These are phyloP conservation scores for Paedocypris sp. DNA, from an alignment of 2,113 vertebrate genomes.

Conservation along the genomic window DNA sequence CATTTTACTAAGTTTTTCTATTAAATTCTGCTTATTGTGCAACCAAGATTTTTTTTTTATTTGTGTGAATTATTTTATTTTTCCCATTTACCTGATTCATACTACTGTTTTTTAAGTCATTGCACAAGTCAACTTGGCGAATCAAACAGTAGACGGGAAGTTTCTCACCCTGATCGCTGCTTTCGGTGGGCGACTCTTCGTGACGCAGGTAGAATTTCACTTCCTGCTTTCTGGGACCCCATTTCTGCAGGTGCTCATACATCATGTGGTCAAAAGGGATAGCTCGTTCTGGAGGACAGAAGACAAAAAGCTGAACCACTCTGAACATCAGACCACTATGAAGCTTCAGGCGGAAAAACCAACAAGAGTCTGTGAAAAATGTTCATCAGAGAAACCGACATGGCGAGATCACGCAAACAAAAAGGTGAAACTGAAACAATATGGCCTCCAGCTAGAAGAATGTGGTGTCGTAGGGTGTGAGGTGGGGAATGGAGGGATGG, in stretches of 20 bases:
- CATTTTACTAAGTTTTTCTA: too few relatives aligned
- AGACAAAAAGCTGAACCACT: background rate
- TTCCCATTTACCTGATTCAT: too few relatives aligned
- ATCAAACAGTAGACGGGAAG: too few relatives aligned
- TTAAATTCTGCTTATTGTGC: too few relatives aligned
- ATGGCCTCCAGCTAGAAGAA: conserved; percentile 23
- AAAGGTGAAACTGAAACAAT: conserved; percentile 5
- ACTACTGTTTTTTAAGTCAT: too few relatives aligned
- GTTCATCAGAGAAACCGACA: background rate
- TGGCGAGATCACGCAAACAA: background rate
- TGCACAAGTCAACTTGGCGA: too few relatives aligned
- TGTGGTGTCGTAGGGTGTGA: background rate
- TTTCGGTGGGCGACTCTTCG: conserved; percentile 83
- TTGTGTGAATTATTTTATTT: too few relatives aligned
- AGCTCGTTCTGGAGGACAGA: conserved; percentile 68
- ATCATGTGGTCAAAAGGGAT: conserved; percentile 96
- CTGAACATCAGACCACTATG: background rate
- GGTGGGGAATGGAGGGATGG: background rate
- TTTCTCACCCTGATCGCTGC: conserved; percentile 77
- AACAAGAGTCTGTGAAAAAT: background rate
- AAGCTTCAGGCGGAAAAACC: background rate
- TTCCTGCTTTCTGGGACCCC: conserved; percentile 92
- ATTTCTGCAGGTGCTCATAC: conserved; percentile 96
- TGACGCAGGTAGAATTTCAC: conserved; percentile 96
- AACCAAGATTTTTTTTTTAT: too few relatives aligned